Conservation (phyloP, 1,140 invertebrate species). For the Eumeta japonica region DNA sequence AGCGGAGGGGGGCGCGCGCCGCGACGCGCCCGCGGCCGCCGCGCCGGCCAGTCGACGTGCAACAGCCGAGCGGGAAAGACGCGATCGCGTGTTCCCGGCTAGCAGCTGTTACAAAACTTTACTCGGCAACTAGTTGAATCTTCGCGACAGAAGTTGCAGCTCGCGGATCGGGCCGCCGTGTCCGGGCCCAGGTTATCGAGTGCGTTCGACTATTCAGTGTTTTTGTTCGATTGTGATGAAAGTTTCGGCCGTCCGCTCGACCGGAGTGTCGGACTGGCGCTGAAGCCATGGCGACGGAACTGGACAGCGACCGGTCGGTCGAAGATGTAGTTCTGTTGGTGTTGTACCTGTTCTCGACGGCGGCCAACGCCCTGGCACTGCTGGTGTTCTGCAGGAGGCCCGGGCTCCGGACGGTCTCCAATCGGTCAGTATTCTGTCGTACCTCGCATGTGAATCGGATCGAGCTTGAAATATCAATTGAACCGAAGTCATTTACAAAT, state of each 20-base stretch:
- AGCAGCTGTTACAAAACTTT: constrained; percentile 50
- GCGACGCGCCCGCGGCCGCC: constrained; percentile 8
- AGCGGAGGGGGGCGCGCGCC: constrained; percentile 8
- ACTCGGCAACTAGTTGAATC: constrained; percentile 43
- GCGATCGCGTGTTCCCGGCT: constrained; percentile 28
- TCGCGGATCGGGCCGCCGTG: too few species aligned
- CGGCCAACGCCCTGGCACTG: constrained; percentile 48
- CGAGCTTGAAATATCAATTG: too few species aligned
- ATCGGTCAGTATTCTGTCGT: constrained; percentile 48
- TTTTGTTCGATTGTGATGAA: constrained; percentile 48
- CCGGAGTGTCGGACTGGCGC: constrained; percentile 42
- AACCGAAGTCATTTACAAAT: too few species aligned
- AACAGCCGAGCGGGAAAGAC: constrained; percentile 48
- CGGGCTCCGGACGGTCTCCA: constrained; percentile 51
- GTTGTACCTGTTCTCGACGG: constrained; percentile 45
- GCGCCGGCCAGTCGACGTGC: constrained; percentile 38
- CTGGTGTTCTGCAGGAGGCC: constrained; percentile 51
- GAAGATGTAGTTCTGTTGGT: constrained; percentile 46
- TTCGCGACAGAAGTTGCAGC: constrained; percentile 12
- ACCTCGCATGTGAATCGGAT: too few species aligned
- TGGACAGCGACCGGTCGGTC: constrained; percentile 35
- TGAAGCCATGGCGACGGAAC: constrained; percentile 47
- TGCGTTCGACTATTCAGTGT: constrained; percentile 42
- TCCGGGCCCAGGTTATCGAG: too few species aligned
- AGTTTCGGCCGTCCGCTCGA: constrained; percentile 36